phyloP scores from a whole-genome alignment of 2,113 vertebrate species.

The Callopanchax toddi region DNA sequence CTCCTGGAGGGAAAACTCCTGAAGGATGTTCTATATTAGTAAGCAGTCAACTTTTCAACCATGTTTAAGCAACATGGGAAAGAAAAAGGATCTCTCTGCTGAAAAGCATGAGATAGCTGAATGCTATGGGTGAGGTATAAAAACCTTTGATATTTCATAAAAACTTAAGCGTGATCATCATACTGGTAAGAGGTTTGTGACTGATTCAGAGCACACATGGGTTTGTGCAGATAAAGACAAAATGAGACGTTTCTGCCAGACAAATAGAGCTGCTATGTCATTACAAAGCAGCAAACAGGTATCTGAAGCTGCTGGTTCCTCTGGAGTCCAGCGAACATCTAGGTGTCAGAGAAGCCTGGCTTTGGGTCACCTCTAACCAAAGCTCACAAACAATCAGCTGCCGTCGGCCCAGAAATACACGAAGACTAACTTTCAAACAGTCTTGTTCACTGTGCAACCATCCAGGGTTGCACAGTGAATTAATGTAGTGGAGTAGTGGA shows the following conservation, averaged over 20 bases:
- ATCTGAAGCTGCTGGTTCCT: background rate
- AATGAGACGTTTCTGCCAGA: background rate
- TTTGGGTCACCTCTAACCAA: background rate
- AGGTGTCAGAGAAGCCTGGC: background rate
- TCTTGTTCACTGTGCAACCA: background rate
- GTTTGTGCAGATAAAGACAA: background rate
- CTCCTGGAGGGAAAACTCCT: background rate
- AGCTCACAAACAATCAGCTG: slow-evolving; percentile 1
- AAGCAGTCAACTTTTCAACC: background rate
- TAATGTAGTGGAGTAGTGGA: no score
- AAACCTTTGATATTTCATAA: background rate
- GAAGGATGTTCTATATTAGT: background rate
- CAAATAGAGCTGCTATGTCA: background rate
- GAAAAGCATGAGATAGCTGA: background rate
- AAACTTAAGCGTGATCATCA: background rate
- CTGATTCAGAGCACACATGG: no score
- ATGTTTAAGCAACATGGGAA: background rate
- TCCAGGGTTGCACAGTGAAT: no score
- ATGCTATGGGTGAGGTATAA: background rate
- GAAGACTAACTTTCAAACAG: background rate
- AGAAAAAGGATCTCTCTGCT: slow-evolving; percentile 1
- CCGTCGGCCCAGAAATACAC: background rate
- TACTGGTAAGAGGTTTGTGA: background rate
- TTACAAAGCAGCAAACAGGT: background rate
- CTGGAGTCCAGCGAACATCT: background rate